phyloP scores from a whole-genome alignment of 2,113 vertebrate genomes.

The Motacilla alba region DNA sequence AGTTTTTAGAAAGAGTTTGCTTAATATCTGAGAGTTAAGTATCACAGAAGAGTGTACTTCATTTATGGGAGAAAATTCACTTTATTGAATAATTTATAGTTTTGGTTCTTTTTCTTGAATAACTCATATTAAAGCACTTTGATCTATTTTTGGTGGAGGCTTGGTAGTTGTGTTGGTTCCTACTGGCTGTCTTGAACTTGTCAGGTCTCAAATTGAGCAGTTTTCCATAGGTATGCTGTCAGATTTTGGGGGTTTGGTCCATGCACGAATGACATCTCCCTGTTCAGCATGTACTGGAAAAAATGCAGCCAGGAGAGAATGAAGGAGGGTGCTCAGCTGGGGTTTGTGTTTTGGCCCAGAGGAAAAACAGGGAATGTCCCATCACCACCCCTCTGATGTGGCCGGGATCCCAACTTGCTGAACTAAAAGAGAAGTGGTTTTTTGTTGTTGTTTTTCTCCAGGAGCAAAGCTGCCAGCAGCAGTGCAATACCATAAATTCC shows the following conservation, averaged over 20 bases:
- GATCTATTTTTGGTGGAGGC: neutral
- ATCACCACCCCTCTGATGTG: neutral
- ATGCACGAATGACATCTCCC: neutral
- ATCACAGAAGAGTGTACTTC: neutral
- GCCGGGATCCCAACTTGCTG: rapidly evolving
- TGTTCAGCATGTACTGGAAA: neutral
- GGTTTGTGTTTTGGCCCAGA: neutral
- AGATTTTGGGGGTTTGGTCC: neutral
- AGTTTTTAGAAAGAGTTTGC: neutral
- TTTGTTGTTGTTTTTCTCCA: neutral
- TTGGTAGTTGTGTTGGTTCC: neutral
- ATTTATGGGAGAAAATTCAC: neutral
- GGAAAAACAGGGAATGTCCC: rapidly evolving
- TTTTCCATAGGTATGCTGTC: neutral
- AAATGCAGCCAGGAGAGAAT: neutral
- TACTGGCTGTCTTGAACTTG: neutral
- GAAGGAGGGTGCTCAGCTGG: too few species aligned
- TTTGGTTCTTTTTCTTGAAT: neutral
- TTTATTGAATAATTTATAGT: neutral
- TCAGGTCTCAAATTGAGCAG: neutral
- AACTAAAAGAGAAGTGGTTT: neutral
- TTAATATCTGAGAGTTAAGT: neutral
- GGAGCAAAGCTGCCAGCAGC: neutral
- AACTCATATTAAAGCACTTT: neutral
- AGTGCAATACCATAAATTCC: neutral